These are phyloP conservation scores for Catostomus latipinnis DNA, from an alignment of 2,797 vertebrate species.

Conservation along the genomic window DNA sequence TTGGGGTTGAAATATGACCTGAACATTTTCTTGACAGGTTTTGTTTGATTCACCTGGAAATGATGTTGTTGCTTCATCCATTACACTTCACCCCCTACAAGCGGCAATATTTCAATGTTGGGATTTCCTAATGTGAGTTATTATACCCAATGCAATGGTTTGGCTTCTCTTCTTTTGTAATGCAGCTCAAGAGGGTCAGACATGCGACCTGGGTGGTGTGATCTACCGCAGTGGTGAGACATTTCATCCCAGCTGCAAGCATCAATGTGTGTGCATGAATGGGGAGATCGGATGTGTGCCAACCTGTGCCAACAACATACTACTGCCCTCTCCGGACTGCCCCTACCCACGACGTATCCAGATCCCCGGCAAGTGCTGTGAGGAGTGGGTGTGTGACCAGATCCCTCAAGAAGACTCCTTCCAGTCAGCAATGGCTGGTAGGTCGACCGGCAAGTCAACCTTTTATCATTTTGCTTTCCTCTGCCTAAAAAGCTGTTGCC, in stretches of 20 bases:
- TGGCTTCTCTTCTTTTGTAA: not conserved
- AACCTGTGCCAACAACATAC: constrained; percentile 68
- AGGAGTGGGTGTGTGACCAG: constrained; percentile 80
- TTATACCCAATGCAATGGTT: too few relatives aligned
- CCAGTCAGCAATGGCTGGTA: constrained; percentile 71
- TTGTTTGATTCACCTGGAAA: too few relatives aligned
- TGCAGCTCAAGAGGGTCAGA: constrained; percentile 75
- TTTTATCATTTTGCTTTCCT: constrained; percentile 1
- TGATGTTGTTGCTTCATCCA: not conserved
- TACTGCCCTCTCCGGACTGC: constrained; percentile 73
- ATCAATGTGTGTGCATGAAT: constrained; percentile 81
- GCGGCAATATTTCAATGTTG: not conserved
- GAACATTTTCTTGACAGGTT: too few relatives aligned
- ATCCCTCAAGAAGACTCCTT: constrained; percentile 58
- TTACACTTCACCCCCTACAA: not conserved
- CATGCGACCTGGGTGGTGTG: constrained; percentile 78
- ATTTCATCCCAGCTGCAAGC: constrained; percentile 81
- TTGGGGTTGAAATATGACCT: too few relatives aligned
- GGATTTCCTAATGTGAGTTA: not conserved
- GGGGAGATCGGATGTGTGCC: constrained; percentile 81
- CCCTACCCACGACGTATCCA: constrained; percentile 71
- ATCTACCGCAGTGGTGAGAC: constrained; percentile 80
- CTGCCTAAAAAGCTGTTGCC: not conserved
- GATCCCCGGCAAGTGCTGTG: constrained; percentile 74
- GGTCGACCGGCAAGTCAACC: constrained; percentile 47